Evolutionary conservation across 2,113 vertebrate species (phyloP).

Genomic region (Circaetus cinerascens): DNA sequence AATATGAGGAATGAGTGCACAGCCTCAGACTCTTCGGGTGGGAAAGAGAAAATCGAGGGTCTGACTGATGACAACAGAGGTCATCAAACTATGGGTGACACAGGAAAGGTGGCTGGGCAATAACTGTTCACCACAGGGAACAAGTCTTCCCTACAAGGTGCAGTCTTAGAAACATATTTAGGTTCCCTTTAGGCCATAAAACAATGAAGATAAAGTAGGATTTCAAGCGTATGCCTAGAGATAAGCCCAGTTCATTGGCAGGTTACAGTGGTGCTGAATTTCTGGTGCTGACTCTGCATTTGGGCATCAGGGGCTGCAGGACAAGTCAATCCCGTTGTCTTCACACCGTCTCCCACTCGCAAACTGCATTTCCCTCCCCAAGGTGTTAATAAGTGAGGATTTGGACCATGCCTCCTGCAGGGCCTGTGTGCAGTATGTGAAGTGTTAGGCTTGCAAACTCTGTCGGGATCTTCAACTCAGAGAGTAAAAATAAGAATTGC

Average conservation of each 20-base stretch:
- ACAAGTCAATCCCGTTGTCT: neutral
- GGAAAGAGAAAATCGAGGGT: neutral
- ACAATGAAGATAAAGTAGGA: neutral
- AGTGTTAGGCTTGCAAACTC: neutral
- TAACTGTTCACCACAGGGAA: neutral
- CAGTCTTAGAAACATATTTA: neutral
- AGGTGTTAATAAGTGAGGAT: neutral
- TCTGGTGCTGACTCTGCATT: neutral
- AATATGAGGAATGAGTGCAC: neutral
- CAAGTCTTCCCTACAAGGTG: rapidly evolving
- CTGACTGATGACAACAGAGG: neutral
- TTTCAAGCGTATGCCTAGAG: neutral
- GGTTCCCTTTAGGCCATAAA: neutral
- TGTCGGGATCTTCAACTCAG: neutral
- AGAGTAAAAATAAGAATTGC: neutral
- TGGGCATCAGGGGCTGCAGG: neutral
- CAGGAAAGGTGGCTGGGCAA: neutral
- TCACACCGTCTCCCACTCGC: neutral
- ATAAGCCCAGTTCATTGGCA: neutral
- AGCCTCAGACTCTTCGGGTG: neutral
- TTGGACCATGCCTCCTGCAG: neutral
- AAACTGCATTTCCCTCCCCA: neutral
- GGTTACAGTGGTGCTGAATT: neutral
- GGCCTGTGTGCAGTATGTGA: neutral
- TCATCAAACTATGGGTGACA: neutral